Evolutionary conservation across 2,113 vertebrate species (phyloP), one percentile per base, ranked within the genome.

Genomic region (Pipa parva): DNA sequence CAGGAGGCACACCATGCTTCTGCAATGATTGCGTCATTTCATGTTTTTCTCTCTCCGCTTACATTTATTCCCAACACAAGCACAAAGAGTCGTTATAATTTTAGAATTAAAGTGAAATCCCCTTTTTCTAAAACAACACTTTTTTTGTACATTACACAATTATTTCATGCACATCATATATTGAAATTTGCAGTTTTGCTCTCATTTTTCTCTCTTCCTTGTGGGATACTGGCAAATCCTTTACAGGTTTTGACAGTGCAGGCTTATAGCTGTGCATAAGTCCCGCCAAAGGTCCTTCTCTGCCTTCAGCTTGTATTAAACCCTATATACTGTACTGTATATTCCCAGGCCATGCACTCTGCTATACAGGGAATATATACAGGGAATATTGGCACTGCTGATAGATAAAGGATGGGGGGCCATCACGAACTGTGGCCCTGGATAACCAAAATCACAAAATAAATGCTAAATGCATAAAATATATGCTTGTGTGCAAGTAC

Each of bases 291-390:
- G 46, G 45, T 68, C 55, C 56, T 59, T 45, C 65, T 68, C 55
- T 2, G 29, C n/a, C 52, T 56, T 68, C 65, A 68, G 24, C 65
- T 68, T 68, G 29, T 59, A 68, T 68, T 68, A 68, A 59, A 52
- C 22, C 59, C n/a, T n/a, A n/a, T n/a, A n/a, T n/a, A 59, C 28
- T 68, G 65, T 56, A 29, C n/a, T n/a, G n/a, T 46, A 51, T 51
- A 33, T 31, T 59, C 31, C 50, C 55, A 59, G 55, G 55, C 64
- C 64, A 15, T 36, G 26, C 65, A 50, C 39, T 13, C 28, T 20
- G 56, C 65, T 56, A 51, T 37, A 31, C 29, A 28, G 63, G 21
- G 21, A 36, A 12, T 68, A 25, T 39, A 31, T 39, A 28, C 45
- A 10, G 59, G 50, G 55, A 55, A 59, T 8, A 18, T 31, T 67